These are phyloP conservation scores for Gavialis gangeticus DNA, from an alignment of 2,113 vertebrate genomes.

Conservation along the genomic window DNA sequence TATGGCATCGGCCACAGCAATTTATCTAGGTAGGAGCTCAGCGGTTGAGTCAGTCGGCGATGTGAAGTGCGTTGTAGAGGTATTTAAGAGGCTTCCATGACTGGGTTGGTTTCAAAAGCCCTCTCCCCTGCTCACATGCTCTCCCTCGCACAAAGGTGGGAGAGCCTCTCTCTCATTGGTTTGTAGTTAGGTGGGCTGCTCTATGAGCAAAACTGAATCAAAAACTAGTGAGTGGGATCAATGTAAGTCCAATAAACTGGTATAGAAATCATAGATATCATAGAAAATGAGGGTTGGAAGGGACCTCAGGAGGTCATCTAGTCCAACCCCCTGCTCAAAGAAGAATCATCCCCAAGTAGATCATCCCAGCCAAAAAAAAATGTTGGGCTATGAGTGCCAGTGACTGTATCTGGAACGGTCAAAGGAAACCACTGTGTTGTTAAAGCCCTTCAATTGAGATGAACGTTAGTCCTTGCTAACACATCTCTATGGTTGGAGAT, in stretches of 20 bases:
- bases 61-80: neutral
- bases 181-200: neutral
- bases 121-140: neutral
- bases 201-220: neutral
- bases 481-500: too few species aligned
- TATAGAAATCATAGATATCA: neutral
- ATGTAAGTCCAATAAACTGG: accelerated
- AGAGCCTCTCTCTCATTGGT: neutral
- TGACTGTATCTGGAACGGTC: neutral
- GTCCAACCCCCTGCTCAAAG: too few species aligned
- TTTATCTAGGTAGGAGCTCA: too few species aligned
- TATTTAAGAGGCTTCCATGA: accelerated
- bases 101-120: neutral
- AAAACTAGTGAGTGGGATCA: neutral
- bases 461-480: neutral
- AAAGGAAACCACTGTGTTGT: neutral
- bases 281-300: too few species aligned
- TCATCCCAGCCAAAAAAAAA: neutral
- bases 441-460: neutral
- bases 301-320: too few species aligned
- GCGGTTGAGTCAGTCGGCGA: accelerated
- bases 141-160: accelerated
- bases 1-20: too few species aligned
- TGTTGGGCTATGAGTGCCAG: accelerated
- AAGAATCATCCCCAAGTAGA: too few species aligned